phyloP scores from a whole-genome alignment of 2,888 invertebrate species.

The Drepanosiphum platanoidis region DNA sequence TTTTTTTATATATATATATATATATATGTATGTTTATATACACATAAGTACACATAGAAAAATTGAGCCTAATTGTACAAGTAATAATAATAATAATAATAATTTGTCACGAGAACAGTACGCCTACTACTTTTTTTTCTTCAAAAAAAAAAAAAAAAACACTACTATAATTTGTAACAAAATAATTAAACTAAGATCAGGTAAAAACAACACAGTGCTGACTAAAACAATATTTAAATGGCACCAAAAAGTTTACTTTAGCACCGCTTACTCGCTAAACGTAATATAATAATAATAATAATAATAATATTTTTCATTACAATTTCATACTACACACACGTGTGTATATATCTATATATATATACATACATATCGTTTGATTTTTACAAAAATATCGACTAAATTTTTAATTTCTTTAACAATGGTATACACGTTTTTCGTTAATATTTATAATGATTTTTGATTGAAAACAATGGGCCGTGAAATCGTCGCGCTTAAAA shows the following conservation, averaged over 20 bases:
- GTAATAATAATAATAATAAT: too few species aligned
- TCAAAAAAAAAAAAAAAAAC: too few species aligned
- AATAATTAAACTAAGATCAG: constrained; percentile 59
- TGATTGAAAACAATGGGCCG: constrained; percentile 60
- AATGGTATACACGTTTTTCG: constrained; percentile 45
- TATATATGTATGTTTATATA: neutral
- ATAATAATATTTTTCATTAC: constrained; percentile 43
- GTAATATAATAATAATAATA: too few species aligned
- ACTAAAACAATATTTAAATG: constrained; percentile 60
- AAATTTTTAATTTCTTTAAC: constrained; percentile 47
- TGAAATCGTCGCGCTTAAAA: constrained; percentile 54
- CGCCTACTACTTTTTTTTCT: too few species aligned
- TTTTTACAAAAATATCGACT: constrained; percentile 53
- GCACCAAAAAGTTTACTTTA: constrained; percentile 61
- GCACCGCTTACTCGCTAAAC: constrained; percentile 57
- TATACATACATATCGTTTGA: too few species aligned
- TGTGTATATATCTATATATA: too few species aligned
- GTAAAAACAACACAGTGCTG: constrained; percentile 57
- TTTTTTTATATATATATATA: constrained; percentile 18
- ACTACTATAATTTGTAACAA: constrained; percentile 50
- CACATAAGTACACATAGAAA: constrained; percentile 43
- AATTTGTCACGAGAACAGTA: constrained; percentile 29
- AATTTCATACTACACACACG: too few species aligned
- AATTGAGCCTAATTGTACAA: constrained; percentile 54
- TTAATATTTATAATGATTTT: constrained; percentile 48